A percentile compares a stretch with the other conserved stretches of the same genome.
These are phyloP conservation scores for Akabosia matsudoensis DNA, from an alignment of 1,140 invertebrate genomes.

Conservation along the genomic window DNA sequence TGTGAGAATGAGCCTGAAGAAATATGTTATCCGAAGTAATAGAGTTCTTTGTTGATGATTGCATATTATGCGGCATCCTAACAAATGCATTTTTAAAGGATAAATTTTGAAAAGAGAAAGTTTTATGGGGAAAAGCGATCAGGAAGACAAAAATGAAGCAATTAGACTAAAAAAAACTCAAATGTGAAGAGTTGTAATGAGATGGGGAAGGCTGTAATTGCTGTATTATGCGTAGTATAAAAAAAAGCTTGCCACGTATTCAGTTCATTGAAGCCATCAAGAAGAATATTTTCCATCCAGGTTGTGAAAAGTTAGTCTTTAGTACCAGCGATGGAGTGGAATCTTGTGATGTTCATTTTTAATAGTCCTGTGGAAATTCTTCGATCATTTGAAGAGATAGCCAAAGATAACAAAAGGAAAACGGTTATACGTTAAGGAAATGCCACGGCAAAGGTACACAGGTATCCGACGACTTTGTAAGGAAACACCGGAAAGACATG, in stretches of 20 bases:
- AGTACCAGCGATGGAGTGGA: background rate
- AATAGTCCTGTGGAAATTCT: conserved; percentile 6
- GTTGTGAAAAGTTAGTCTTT: background rate
- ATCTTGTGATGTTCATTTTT: background rate
- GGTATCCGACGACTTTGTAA: too few relatives aligned
- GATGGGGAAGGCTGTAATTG: background rate
- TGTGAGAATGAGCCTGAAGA: too few relatives aligned
- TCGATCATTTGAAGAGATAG: background rate
- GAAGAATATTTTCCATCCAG: background rate
- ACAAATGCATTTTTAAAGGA: background rate
- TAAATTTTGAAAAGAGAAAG: background rate
- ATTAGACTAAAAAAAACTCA: background rate
- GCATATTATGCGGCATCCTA: too few relatives aligned
- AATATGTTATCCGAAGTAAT: too few relatives aligned
- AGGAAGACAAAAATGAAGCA: background rate
- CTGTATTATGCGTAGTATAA: background rate
- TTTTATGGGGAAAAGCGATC: conserved; percentile 6
- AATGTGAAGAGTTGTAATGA: conserved; percentile 9
- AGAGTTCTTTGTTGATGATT: too few relatives aligned
- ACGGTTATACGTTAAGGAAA: background rate
- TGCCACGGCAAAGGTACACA: background rate
- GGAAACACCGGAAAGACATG: background rate
- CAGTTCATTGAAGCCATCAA: background rate
- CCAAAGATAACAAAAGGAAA: background rate
- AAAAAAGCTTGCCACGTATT: too few relatives aligned